These are phyloP conservation scores for Pangasius mekongensis DNA, from an alignment of 2,797 vertebrate genomes.

Conservation along the genomic window DNA sequence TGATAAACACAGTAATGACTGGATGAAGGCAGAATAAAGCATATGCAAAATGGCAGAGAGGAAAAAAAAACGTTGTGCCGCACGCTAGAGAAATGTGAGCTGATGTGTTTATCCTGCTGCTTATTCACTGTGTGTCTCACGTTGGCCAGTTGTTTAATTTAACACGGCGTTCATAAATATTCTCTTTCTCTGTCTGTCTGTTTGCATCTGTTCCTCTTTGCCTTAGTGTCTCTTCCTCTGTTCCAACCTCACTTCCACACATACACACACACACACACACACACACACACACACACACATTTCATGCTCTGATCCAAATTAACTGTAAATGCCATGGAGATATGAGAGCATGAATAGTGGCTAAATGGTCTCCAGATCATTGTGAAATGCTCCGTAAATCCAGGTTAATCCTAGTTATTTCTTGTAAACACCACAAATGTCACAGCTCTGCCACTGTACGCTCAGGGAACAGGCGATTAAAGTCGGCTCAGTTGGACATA, in stretches of 20 bases:
- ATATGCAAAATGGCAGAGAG: neutral
- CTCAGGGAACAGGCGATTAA: constrained; percentile 7
- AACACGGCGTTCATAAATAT: neutral
- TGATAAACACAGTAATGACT: constrained; percentile 18
- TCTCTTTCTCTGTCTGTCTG: constrained; percentile 16
- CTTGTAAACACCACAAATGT: constrained; percentile 44
- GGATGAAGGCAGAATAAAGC: constrained; percentile 9
- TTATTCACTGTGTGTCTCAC: neutral
- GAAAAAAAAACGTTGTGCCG: neutral
- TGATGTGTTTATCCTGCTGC: constrained; percentile 16
- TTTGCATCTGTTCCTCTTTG: constrained; percentile 8
- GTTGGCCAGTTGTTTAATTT: neutral
- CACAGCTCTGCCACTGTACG: constrained; percentile 13
- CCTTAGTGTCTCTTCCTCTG: neutral
- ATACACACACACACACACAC: constrained; percentile 5
- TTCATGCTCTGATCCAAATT: constrained; percentile 27
- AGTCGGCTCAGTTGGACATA: neutral
- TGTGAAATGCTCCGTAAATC: constrained; percentile 31
- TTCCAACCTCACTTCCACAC: neutral
- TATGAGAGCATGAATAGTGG: constrained; percentile 17
- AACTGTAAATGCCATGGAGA: constrained; percentile 7
- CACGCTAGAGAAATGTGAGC: neutral
- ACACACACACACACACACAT: constrained; percentile 31
- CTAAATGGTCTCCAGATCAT: constrained; percentile 20
- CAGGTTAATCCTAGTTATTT: constrained; percentile 49